phyloP scores from a whole-genome alignment of 1,140 invertebrate genomes.

The Polypedilum vanderplanki region DNA sequence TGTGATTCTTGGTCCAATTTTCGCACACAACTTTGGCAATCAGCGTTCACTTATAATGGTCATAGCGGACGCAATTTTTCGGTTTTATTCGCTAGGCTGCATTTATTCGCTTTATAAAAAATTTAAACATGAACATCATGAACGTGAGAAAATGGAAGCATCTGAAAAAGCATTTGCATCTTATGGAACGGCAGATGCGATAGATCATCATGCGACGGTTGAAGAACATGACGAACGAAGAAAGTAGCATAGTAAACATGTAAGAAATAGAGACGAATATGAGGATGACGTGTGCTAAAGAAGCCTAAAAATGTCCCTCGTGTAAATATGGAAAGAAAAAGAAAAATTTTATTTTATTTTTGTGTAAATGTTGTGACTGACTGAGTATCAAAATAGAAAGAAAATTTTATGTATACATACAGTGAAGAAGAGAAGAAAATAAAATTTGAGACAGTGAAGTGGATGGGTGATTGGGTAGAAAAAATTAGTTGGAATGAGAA shows the following conservation, averaged over 20 bases:
- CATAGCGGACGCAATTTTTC: neutral
- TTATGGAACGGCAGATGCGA: neutral
- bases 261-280: neutral
- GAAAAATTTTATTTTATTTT: neutral
- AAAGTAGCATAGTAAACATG: neutral
- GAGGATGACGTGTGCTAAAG: neutral
- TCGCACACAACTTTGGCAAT: neutral
- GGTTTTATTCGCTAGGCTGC: neutral
- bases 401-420: neutral
- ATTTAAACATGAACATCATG: neutral
- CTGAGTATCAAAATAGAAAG: neutral
- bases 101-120: neutral
- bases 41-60: neutral
- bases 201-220: neutral
- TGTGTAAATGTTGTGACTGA: neutral
- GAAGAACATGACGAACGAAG: neutral
- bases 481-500: too few species aligned
- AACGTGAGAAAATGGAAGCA: neutral
- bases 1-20: neutral
- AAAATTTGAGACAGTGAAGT: neutral
- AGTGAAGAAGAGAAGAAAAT: neutral
- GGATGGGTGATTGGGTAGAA: neutral
- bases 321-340: neutral
- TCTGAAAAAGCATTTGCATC: neutral
- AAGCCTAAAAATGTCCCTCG: neutral